Evolutionary conservation across 2,888 invertebrate species (phyloP).

Genomic region (Xanthia togata): DNA sequence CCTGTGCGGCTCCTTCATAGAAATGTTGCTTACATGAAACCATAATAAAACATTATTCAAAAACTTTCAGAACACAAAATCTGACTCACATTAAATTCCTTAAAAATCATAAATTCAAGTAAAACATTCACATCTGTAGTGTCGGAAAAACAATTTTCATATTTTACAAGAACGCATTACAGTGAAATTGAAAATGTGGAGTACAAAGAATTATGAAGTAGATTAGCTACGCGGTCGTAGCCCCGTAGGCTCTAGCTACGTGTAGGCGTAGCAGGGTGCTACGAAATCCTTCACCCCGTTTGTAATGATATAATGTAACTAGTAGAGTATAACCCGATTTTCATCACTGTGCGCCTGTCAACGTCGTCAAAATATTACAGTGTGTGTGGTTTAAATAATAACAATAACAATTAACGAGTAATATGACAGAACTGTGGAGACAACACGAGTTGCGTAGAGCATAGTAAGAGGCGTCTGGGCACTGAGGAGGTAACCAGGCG

Average conservation of each 20-base stretch:
- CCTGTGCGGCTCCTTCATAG: too few relatives aligned
- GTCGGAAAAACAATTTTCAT: constrained; percentile 58
- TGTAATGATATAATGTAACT: background rate
- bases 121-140: constrained; percentile 42
- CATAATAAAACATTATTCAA: constrained; percentile 2
- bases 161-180: constrained; percentile 55
- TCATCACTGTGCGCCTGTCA: too few relatives aligned
- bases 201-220: constrained; percentile 48
- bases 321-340: too few relatives aligned
- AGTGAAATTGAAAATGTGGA: constrained; percentile 54
- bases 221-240: constrained; percentile 54
- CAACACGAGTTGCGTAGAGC: too few relatives aligned
- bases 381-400: too few relatives aligned
- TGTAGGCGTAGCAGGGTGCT: constrained; percentile 39
- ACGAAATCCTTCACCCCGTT: constrained; percentile 18
- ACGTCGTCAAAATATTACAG: too few relatives aligned
- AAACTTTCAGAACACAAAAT: constrained; percentile 3
- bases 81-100: constrained; percentile 4
- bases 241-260: constrained; percentile 44
- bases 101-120: constrained; percentile 24
- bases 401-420: too few relatives aligned
- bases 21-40: background rate
- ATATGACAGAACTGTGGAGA: too few relatives aligned
- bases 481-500: too few relatives aligned
- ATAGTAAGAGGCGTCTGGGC: too few relatives aligned